Evolutionary conservation across 2,888 invertebrate genomes (phyloP).

Genomic region (Clepsis dumicolana): DNA sequence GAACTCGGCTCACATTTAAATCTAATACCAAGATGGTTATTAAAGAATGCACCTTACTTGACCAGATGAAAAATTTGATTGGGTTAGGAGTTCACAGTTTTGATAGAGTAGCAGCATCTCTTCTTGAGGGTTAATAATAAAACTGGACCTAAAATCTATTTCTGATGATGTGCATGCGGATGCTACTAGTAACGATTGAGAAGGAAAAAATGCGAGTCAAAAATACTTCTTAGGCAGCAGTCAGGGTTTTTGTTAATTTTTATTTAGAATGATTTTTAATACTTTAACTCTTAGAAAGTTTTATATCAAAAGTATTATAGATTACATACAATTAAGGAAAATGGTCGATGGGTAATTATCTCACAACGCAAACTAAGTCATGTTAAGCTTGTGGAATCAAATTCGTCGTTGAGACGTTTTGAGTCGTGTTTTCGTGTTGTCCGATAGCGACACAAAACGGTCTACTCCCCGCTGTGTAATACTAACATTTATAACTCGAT

Average conservation of each 20-base stretch:
- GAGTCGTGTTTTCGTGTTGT: background rate
- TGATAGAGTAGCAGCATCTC: too few species aligned
- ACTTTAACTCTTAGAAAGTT: background rate
- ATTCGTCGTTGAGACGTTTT: background rate
- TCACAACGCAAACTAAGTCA: background rate
- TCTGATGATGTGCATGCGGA: too few species aligned
- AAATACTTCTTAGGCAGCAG: background rate
- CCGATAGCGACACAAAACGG: background rate
- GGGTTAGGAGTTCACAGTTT: too few species aligned
- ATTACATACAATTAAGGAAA: background rate
- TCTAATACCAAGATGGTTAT: conserved; percentile 32
- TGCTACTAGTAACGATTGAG: too few species aligned
- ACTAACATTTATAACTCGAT: conserved; percentile 1
- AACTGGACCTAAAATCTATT: too few species aligned
- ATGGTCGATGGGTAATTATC: background rate
- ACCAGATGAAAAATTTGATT: background rate
- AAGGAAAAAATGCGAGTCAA: too few species aligned
- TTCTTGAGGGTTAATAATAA: too few species aligned
- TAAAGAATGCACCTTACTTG: conserved; percentile 12
- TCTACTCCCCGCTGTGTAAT: background rate
- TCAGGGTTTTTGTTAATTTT: background rate
- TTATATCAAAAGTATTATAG: background rate
- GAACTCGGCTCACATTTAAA: conserved; percentile 42
- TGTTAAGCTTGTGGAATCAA: background rate
- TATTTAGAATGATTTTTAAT: background rate